Conservation (phyloP, 1,140 invertebrate genomes). For the Uloborus diversus region DNA sequence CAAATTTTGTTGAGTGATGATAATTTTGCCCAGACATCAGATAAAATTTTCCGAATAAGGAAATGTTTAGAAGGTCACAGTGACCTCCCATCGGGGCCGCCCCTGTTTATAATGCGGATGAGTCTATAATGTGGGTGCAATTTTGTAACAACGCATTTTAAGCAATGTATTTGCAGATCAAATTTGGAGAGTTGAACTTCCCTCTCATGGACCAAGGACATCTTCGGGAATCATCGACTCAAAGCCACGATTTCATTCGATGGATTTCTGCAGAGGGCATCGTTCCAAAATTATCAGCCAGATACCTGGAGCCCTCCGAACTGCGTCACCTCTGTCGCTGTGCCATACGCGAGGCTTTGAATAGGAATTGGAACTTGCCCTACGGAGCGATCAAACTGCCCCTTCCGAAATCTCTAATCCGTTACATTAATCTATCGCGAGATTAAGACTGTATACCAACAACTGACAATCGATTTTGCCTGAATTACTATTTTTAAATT, state of each 20-base stretch:
- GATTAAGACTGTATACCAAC: too few species aligned
- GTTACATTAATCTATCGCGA: constrained; percentile 24
- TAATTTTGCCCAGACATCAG: too few species aligned
- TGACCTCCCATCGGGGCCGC: too few species aligned
- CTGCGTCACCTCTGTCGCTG: constrained; percentile 16
- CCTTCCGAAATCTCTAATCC: constrained; percentile 2
- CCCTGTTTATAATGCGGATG: too few species aligned
- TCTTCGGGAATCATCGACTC: not conserved
- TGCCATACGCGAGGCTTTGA: not conserved
- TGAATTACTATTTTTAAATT: too few species aligned
- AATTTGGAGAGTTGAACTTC: constrained; percentile 17
- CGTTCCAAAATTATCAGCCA: not conserved
- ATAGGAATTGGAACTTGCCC: constrained; percentile 42
- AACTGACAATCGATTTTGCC: too few species aligned
- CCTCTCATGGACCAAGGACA: constrained; percentile 9
- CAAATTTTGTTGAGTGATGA: too few species aligned
- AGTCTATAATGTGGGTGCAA: too few species aligned
- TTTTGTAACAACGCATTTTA: too few species aligned
- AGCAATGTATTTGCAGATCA: not conserved
- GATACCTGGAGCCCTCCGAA: constrained; percentile 17
- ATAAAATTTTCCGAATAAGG: too few species aligned
- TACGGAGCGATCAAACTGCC: constrained; percentile 1
- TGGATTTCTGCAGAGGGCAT: constrained; percentile 4
- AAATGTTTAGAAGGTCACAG: too few species aligned
- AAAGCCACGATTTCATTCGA: constrained; percentile 13